phyloP scores from a whole-genome alignment of 2,888 invertebrate species.

The Tachystola acroxantha region DNA sequence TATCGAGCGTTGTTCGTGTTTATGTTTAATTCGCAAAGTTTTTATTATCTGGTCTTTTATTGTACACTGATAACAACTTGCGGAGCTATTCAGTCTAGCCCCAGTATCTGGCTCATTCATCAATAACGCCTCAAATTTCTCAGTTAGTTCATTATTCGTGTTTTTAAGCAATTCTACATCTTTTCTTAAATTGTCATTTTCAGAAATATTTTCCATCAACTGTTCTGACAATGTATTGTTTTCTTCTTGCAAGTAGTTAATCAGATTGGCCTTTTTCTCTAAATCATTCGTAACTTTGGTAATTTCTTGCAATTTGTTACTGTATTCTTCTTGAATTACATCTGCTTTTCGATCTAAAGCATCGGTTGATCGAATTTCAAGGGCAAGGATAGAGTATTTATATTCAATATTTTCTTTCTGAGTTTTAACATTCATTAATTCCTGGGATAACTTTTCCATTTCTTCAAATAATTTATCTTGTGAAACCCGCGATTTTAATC shows the following conservation, averaged over 20 bases:
- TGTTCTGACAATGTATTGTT: conserved; percentile 75
- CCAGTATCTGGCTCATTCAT: conserved; percentile 17
- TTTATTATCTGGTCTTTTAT: conserved; percentile 34
- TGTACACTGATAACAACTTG: conserved; percentile 31
- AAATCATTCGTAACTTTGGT: conserved; percentile 32
- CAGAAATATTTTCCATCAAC: conserved; percentile 77
- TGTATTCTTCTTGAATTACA: conserved; percentile 41
- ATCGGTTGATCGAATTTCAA: conserved; percentile 44
- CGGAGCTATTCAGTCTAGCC: background rate
- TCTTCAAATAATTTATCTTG: conserved; percentile 24
- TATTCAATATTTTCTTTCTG: conserved; percentile 40
- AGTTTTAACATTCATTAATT: conserved; percentile 28
- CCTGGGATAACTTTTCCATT: conserved; percentile 28
- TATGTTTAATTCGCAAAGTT: conserved; percentile 23
- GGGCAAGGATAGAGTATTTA: conserved; percentile 42
- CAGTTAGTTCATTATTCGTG: conserved; percentile 28
- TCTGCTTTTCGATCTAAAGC: conserved; percentile 40
- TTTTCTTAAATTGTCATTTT: conserved; percentile 65
- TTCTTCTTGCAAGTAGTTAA: conserved; percentile 64
- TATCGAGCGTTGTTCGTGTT: conserved; percentile 29
- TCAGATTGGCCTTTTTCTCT: conserved; percentile 30
- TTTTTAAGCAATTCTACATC: conserved; percentile 41
- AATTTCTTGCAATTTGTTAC: conserved; percentile 34
- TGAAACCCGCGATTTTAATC: conserved; percentile 15
- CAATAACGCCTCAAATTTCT: conserved; percentile 25